Base-by-base conservation (phyloP, 2,888 invertebrate species). In the Acanthosepion lycidas region DNA sequence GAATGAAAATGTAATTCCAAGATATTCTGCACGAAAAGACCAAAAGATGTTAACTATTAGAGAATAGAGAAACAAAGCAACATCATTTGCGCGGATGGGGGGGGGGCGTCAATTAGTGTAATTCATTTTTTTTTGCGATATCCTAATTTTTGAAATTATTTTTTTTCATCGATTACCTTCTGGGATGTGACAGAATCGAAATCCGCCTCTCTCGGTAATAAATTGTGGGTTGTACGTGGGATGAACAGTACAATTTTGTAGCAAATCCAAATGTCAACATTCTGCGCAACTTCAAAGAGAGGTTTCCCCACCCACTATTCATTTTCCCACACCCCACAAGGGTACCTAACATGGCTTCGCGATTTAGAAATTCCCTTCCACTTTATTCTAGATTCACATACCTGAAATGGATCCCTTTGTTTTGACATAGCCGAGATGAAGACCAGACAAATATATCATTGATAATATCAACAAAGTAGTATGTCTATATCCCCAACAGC, bases 361-460 rank as follows among this genome's bases (percentile, higher is more conserved):
- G 59, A 59, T 15, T 64, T 9, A 78, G 78, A 78, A n/a, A n/a
- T n/a, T 78, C n/a, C n/a, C 78, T 78, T 78, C 12, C 78, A 12
- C n/a, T 78, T 78, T n/a, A n/a, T 9, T n/a, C n/a, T 28, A 6
- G 78, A 15, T 59, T 23, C 59, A 59, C 6, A 6, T 59, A 12
- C 12, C 78, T n/a, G 9, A 78, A 78, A 78, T 15, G 26, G 78
- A 78, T 78, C 28, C 8, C 78, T 78, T n/a, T 78, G 78, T n/a
- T 78, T 78, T 78, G 78, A 78, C n/a, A 78, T 12, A n/a, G 78
- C n/a, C 15, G n/a, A 78, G 15, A 78, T 8, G n/a, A 6, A 78
- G 8, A n/a, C 78, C 78, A 78, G n/a, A 78, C 78, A 78, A 78
- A 78, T 78, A n/a, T 78, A 78, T 78, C 78, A 78, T 78, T 78